Evolutionary conservation across 2,797 vertebrate species (phyloP).

Genomic region (Poeciliopsis paucimaculata): DNA sequence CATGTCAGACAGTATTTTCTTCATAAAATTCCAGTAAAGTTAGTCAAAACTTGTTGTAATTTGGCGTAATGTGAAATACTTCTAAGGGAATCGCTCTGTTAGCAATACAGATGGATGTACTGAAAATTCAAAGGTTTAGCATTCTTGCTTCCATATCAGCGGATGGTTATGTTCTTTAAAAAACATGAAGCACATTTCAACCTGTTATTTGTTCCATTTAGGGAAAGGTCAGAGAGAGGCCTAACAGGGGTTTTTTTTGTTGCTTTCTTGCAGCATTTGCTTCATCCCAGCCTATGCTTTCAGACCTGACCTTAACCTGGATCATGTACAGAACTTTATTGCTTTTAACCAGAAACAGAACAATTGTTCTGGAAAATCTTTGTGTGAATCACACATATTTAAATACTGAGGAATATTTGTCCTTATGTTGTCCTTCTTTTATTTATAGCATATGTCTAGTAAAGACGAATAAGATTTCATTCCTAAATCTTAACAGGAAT

Average conservation of each 20-base stretch:
- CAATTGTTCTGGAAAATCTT: conserved; percentile 13
- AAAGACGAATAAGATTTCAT: conserved; percentile 25
- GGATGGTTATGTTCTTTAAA: conserved; percentile 16
- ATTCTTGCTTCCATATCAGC: neutral
- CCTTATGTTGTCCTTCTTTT: neutral
- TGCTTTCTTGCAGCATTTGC: neutral
- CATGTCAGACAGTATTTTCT: neutral
- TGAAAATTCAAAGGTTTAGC: conserved; percentile 7
- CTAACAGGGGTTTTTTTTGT: neutral
- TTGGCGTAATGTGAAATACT: neutral
- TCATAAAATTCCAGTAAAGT: neutral
- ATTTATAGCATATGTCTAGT: conserved; percentile 27
- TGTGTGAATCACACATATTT: neutral
- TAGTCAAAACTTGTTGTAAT: neutral
- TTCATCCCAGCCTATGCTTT: conserved; percentile 34
- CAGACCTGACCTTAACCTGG: conserved; percentile 23
- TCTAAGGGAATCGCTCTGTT: neutral
- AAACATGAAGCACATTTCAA: conserved; percentile 31
- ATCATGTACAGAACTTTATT: conserved; percentile 17
- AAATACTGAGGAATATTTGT: conserved; percentile 18
- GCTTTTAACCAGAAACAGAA: conserved; percentile 6
- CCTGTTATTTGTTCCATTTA: conserved; percentile 24
- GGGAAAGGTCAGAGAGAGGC: conserved; percentile 31
- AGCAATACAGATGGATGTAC: conserved; percentile 10
- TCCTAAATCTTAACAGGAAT: conserved; percentile 57